Evolutionary conservation across 2,888 invertebrate genomes (phyloP), one percentile per base, ranked within the genome.

Genomic region (Drosophila ustulata): DNA sequence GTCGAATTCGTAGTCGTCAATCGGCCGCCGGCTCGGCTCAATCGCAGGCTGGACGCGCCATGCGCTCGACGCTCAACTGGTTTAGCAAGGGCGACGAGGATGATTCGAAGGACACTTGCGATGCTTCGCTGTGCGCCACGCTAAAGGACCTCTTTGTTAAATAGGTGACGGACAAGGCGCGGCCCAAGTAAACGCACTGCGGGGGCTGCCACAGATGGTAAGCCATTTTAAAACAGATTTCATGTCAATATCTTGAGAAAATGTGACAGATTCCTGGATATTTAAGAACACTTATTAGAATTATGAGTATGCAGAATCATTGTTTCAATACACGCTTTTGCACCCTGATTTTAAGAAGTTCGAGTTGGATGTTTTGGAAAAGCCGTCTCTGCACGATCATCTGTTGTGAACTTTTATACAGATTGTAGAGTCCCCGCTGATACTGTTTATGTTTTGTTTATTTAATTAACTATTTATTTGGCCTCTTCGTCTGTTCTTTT

Each of bases 101-200:
- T 62, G 94, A 95, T 66, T 93, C 94, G 32, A 92, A 94, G 64
- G 96, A 96, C 81, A 94, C 95, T 28, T 96, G 96, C 92, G 97
- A 97, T 86, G 95, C 96, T 45, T 96, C 96, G 32, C 94, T 97
- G 80, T 97, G 97, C 93, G 95, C 96, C 75, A 96, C 97, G 49
- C 93, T 97, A 57, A 97, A 97, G 92, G 97, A 97, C 93, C 94
- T 97, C 56, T 97, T 97, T 92, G 97, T 96, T 90, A 97, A 97
- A 94, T 96, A 95, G 87, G 73, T 77, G 41, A 63, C 62, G 73
- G 71, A 52, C 13, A 67, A 62, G 62, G 71, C 73, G 68, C 37
- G 37, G 37, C 62, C 73, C 80, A 85, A 85, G 86, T 82, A 85
- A 56, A 28, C 62, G 37, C 37, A 11, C 34, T 11, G 34, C 30